These are phyloP conservation scores for Heptascelio sp. DNA, from an alignment of 2,888 invertebrate species.

Conservation along the genomic window DNA sequence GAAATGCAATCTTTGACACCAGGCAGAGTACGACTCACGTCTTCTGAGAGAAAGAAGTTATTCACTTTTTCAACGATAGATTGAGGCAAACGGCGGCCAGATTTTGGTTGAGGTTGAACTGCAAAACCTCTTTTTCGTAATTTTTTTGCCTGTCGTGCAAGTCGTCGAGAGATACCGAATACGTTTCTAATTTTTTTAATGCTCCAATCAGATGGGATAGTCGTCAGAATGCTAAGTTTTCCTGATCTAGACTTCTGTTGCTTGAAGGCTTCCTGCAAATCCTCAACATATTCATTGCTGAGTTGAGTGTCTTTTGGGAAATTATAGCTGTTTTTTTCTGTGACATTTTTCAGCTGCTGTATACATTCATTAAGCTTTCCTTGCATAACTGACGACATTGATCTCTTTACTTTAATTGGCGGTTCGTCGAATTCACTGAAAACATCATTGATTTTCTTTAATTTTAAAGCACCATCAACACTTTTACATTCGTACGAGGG, in stretches of 20 bases:
- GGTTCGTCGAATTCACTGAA: background rate
- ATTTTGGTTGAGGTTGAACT: constrained; percentile 2
- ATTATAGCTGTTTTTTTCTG: background rate
- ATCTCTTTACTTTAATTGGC: constrained; percentile 1
- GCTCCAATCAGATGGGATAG: constrained; percentile 9
- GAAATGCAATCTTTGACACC: constrained; percentile 31
- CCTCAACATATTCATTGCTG: background rate
- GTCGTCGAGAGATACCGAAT: constrained; percentile 3
- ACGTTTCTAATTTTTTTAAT: constrained; percentile 3
- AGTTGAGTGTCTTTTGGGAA: background rate
- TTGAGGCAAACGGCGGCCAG: constrained; percentile 15
- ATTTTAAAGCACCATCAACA: background rate
- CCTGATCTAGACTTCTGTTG: background rate
- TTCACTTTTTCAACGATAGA: constrained; percentile 2
- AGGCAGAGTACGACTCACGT: constrained; percentile 20
- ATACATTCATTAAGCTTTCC: background rate
- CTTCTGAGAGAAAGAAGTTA: constrained; percentile 20
- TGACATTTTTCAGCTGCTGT: background rate
- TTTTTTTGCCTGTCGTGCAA: constrained; percentile 13
- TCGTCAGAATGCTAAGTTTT: constrained; percentile 9
- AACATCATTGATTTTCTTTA: constrained; percentile 3
- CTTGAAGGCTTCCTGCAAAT: background rate
- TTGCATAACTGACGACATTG: background rate
- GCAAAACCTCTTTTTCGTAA: constrained; percentile 21
- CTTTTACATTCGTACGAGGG: background rate